Evolutionary conservation across 2,797 vertebrate genomes (phyloP).

Genomic region (Macropus fuliginosus): DNA sequence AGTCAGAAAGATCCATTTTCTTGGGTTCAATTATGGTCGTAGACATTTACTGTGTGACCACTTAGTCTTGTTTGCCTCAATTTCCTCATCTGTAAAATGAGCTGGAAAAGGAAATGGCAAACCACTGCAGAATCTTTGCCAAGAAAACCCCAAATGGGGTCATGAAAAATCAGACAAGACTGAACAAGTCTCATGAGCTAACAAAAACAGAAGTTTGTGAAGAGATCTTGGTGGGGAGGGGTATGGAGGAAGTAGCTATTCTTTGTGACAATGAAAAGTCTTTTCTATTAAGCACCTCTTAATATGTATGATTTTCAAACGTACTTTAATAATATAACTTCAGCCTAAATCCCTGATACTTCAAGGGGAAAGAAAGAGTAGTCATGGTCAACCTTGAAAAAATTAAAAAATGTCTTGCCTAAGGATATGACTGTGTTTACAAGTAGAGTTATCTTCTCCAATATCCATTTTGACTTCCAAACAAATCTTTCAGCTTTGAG

Average conservation of each 20-base stretch:
- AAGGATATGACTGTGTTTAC: neutral
- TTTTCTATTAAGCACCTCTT: neutral
- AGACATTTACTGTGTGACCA: neutral
- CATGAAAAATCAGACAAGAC: neutral
- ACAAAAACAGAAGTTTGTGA: neutral
- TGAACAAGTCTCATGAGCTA: neutral
- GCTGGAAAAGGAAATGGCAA: neutral
- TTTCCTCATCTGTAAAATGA: neutral
- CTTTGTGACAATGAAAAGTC: neutral
- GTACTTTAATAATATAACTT: neutral
- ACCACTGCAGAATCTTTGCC: neutral
- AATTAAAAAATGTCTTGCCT: neutral
- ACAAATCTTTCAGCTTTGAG: slow-evolving; percentile 61
- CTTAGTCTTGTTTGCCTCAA: neutral
- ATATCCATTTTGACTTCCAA: neutral
- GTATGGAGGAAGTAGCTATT: neutral
- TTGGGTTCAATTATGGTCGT: neutral
- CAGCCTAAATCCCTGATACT: neutral
- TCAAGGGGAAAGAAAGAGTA: neutral
- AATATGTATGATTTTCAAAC: neutral
- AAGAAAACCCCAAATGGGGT: neutral
- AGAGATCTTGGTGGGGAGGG: neutral
- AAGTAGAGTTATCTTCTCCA: neutral
- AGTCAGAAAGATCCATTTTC: neutral
- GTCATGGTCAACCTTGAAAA: neutral